These are phyloP conservation scores for Bothrops jararaca DNA, from an alignment of 2,113 vertebrate genomes.

Conservation along the genomic window DNA sequence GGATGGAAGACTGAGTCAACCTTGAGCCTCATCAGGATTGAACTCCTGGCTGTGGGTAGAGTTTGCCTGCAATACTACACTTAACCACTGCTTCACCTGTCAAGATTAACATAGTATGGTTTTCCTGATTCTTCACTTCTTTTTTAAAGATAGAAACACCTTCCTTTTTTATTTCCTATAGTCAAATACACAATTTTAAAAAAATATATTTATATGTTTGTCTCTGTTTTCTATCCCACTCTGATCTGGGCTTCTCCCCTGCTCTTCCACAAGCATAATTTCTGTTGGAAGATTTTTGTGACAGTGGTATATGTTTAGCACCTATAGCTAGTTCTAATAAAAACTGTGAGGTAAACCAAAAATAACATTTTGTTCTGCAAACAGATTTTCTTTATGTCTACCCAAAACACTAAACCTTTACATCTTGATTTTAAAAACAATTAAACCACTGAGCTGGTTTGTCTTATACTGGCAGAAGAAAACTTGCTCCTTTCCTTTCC, in stretches of 20 bases:
- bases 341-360: background rate
- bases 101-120: background rate
- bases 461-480: background rate
- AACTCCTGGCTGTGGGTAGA: background rate
- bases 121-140: background rate
- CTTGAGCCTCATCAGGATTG: background rate
- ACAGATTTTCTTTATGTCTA: background rate
- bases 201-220: background rate
- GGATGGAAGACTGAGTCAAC: background rate
- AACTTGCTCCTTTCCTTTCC: background rate
- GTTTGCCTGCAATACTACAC: background rate
- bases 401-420: background rate
- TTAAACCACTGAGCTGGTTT: background rate
- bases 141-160: background rate
- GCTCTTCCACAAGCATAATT: background rate
- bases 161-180: background rate
- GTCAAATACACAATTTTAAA: background rate
- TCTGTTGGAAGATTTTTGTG: background rate
- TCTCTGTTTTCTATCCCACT: background rate
- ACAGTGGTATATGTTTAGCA: background rate
- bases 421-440: background rate
- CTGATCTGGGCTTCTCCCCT: background rate
- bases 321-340: background rate
- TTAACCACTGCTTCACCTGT: background rate
- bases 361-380: background rate